Evolutionary conservation across 1,140 invertebrate species (phyloP).

Genomic region (Drosophila pallidifrons): DNA sequence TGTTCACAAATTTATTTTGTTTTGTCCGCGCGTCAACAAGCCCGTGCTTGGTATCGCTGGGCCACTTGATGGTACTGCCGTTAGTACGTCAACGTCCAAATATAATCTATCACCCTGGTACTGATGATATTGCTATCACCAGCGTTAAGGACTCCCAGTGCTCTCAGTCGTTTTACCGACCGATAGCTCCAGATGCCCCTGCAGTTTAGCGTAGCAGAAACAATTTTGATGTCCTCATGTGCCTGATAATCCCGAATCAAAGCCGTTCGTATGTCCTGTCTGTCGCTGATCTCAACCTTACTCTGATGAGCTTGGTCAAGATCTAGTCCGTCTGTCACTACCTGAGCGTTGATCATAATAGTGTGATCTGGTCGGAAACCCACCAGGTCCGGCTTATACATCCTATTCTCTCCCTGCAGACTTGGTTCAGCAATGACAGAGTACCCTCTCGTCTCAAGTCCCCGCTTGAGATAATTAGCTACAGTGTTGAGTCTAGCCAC

Average conservation of each 20-base stretch:
- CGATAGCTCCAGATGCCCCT: neutral
- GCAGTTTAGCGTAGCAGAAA: constrained; percentile 1
- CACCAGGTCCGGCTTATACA: neutral
- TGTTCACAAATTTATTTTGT: too few relatives aligned
- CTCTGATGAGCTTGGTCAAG: neutral
- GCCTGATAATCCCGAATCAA: neutral
- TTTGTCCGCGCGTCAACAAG: too few relatives aligned
- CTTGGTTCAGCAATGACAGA: neutral
- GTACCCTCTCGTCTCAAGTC: neutral
- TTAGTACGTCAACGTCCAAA: too few relatives aligned
- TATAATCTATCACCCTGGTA: too few relatives aligned
- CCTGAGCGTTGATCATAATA: neutral
- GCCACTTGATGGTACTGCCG: too few relatives aligned
- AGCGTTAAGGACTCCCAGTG: neutral
- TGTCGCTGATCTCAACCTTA: neutral
- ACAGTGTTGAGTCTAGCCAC: constrained; percentile 16
- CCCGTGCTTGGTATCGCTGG: too few relatives aligned
- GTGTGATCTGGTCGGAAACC: neutral
- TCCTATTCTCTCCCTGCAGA: too few relatives aligned
- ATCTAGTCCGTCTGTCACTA: neutral
- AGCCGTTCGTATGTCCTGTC: neutral
- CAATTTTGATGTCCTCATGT: too few relatives aligned
- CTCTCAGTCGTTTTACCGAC: too few relatives aligned
- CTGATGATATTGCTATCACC: too few relatives aligned
- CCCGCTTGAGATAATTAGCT: constrained; percentile 10